These are phyloP conservation scores for Pogonocherus hispidulus DNA, from an alignment of 2,888 invertebrate species.

Conservation along the genomic window DNA sequence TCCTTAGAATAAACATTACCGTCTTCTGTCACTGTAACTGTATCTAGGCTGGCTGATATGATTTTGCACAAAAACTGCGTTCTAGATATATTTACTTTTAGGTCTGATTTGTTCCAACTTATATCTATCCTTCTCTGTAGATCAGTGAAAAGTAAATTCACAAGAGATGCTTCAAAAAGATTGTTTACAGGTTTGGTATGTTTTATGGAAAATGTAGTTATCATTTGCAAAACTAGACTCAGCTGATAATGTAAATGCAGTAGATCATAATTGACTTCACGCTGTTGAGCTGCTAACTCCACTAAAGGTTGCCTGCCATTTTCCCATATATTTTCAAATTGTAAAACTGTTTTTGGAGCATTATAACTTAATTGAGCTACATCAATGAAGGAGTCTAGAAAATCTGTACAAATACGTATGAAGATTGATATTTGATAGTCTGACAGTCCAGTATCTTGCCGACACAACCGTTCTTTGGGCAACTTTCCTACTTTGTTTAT, in stretches of 20 bases:
- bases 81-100: conserved; percentile 77
- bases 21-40: conserved; percentile 75
- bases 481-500: conserved; percentile 86
- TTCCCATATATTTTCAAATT: conserved; percentile 79
- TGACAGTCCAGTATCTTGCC: conserved; percentile 82
- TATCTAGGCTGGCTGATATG: conserved; percentile 81
- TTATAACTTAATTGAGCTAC: conserved; percentile 63
- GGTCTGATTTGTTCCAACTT: conserved; percentile 73
- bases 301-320: conserved; percentile 77
- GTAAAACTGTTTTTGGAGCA: conserved; percentile 65
- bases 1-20: conserved; percentile 69
- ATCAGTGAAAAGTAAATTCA: conserved; percentile 73
- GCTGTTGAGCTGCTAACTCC: conserved; percentile 73
- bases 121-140: conserved; percentile 67
- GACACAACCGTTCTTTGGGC: conserved; percentile 87
- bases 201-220: conserved; percentile 84
- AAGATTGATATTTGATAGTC: conserved; percentile 74
- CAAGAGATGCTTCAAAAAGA: conserved; percentile 82
- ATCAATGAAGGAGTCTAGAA: conserved; percentile 70
- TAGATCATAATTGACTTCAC: conserved; percentile 81
- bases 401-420: conserved; percentile 69
- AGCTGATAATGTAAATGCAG: conserved; percentile 87
- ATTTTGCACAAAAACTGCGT: conserved; percentile 82
- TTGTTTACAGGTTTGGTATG: conserved; percentile 79
- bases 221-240: conserved; percentile 81